Conservation (phyloP, 1,140 invertebrate species). For the Cardiocondyla obscurior region DNA sequence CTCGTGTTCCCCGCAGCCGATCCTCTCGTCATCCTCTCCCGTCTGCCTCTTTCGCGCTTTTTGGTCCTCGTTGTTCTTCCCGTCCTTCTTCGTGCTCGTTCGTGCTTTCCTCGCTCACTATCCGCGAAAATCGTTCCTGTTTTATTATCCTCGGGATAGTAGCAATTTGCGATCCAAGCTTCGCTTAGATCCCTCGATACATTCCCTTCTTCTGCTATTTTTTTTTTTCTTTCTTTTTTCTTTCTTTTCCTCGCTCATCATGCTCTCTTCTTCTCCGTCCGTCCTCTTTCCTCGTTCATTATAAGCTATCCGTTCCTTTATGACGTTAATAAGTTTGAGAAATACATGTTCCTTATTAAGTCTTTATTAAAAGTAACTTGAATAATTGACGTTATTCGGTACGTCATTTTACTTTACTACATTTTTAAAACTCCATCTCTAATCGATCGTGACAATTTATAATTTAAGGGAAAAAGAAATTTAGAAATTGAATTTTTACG, state of each 20-base stretch:
- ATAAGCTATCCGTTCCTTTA: neutral
- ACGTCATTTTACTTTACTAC: neutral
- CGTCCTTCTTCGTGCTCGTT: conserved; percentile 41
- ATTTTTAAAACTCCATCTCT: neutral
- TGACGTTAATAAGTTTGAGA: neutral
- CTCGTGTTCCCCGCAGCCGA: conserved; percentile 1
- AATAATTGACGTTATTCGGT: neutral
- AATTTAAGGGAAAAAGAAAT: neutral
- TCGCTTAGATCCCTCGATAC: conserved; percentile 45
- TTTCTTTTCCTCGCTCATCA: conserved; percentile 35
- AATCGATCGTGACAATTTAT: neutral
- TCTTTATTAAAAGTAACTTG: neutral
- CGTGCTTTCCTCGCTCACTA: conserved; percentile 29
- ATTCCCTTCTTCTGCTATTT: conserved; percentile 11
- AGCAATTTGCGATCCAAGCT: conserved; percentile 47
- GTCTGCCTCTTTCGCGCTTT: conserved; percentile 40
- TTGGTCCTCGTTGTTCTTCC: conserved; percentile 11
- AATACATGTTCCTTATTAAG: neutral
- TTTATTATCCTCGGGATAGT: conserved; percentile 48
- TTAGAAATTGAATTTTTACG: neutral
- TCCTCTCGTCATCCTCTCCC: conserved; percentile 31
- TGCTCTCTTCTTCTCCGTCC: neutral
- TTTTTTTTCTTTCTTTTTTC: conserved; percentile 14
- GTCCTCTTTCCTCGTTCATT: neutral
- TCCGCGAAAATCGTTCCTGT: conserved; percentile 42